These are phyloP conservation scores for Neogale vison DNA, from an alignment of 2,113 vertebrate species.

Conservation along the genomic window DNA sequence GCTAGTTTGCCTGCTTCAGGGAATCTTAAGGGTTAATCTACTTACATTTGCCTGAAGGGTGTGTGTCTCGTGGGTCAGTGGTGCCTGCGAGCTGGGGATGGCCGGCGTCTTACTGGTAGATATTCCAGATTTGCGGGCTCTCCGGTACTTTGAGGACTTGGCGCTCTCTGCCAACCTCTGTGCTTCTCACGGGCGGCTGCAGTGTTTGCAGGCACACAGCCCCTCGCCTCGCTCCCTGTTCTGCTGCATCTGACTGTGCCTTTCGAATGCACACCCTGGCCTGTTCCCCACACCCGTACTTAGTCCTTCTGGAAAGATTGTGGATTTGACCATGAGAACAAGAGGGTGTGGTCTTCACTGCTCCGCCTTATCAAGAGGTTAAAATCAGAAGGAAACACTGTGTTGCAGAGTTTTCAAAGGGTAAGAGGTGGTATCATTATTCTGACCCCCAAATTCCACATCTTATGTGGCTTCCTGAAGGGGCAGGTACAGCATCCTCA, in stretches of 20 bases:
- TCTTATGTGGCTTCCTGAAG: neutral
- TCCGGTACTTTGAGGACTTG: neutral
- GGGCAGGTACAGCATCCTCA: neutral
- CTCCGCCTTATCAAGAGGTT: neutral
- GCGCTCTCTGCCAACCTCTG: neutral
- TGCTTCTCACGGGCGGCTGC: neutral
- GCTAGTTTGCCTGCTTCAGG: neutral
- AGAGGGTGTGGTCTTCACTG: no score
- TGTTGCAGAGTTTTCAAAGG: neutral
- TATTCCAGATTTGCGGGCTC: neutral
- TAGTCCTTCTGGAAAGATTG: neutral
- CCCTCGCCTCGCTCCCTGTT: neutral
- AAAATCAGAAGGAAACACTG: neutral
- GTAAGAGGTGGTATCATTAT: neutral
- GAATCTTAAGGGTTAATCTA: neutral
- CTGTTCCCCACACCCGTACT: rapidly evolving
- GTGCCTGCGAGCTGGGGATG: neutral
- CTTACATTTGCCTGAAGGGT: neutral
- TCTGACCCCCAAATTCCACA: neutral
- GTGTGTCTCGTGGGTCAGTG: neutral
- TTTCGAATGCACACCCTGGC: rapidly evolving
- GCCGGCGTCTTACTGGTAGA: neutral
- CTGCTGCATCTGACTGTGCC: neutral
- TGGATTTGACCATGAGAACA: neutral
- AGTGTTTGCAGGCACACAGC: neutral